These are phyloP conservation scores for Amiota mariae DNA, from an alignment of 2,888 invertebrate genomes.

Conservation along the genomic window DNA sequence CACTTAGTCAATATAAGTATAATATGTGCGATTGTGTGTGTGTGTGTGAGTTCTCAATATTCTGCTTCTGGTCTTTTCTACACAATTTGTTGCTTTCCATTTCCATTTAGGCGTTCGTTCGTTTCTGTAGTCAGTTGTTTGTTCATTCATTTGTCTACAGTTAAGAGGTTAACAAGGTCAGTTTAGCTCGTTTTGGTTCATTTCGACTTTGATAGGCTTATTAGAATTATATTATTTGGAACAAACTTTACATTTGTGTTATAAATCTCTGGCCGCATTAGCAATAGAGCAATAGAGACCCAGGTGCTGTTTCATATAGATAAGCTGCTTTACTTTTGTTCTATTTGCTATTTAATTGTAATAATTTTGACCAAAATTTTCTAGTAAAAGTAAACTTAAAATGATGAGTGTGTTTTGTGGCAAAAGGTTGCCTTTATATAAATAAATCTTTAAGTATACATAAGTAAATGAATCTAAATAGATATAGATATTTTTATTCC, in stretches of 20 bases:
- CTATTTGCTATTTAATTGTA: not conserved
- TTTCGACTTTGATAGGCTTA: not conserved
- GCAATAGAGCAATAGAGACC: not conserved
- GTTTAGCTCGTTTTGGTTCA: not conserved
- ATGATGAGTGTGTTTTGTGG: not conserved
- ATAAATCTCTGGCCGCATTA: not conserved
- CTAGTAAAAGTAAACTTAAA: not conserved
- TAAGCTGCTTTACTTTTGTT: not conserved
- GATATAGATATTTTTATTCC: no score
- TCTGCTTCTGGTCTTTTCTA: no score
- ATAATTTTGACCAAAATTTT: not conserved
- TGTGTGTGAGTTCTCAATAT: no score
- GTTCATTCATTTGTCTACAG: no score
- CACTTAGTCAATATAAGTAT: not conserved
- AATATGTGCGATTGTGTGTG: no score
- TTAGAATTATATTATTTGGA: not conserved
- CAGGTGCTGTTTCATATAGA: slow-evolving; percentile 3
- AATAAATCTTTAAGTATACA: no score
- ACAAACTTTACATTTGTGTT: not conserved
- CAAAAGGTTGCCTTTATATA: no score
- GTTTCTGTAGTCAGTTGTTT: no score
- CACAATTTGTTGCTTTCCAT: no score
- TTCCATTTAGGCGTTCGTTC: no score
- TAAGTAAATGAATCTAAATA: no score
- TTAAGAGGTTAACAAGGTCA: slow-evolving; percentile 4